Percentiles rank a stretch among this genome's conserved stretches.
Evolutionary conservation across 1,140 invertebrate genomes (phyloP).

Genomic region (Cyphomyrmex costatus): DNA sequence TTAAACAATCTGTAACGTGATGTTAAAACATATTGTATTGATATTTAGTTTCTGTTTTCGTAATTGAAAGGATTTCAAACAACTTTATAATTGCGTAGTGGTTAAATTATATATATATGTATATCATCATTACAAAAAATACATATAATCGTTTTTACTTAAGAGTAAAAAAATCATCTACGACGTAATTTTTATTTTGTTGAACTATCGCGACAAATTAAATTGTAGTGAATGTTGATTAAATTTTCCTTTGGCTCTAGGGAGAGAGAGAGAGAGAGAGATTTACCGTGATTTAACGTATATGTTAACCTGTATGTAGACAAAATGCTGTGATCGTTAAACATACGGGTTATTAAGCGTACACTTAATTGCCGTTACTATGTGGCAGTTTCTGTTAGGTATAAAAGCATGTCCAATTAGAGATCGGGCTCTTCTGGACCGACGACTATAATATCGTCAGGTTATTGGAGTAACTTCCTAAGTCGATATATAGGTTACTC

Average conservation of each 20-base stretch:
- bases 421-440: conserved; percentile 44
- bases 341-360: conserved; percentile 40
- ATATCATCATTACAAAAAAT: background rate
- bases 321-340: background rate
- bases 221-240: background rate
- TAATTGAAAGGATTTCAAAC: background rate
- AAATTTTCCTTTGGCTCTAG: background rate
- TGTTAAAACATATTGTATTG: background rate
- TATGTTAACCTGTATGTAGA: background rate
- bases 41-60: background rate
- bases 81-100: background rate
- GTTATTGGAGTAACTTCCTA: conserved; percentile 15
- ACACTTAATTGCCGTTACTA: conserved; percentile 33
- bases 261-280: too few species aligned
- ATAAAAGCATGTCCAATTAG: conserved; percentile 50
- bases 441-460: conserved; percentile 13
- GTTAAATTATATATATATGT: background rate
- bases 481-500: conserved; percentile 43
- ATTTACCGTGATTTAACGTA: conserved; percentile 16
- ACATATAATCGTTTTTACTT: background rate
- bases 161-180: background rate
- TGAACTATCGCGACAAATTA: background rate
- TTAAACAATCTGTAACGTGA: background rate
- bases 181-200: conserved; percentile 2
- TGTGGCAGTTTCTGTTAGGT: conserved; percentile 3